Percentiles rank a stretch among this genome's conserved stretches.
phyloP scores from a whole-genome alignment of 1,140 invertebrate genomes.

The Drosophila sechellia region DNA sequence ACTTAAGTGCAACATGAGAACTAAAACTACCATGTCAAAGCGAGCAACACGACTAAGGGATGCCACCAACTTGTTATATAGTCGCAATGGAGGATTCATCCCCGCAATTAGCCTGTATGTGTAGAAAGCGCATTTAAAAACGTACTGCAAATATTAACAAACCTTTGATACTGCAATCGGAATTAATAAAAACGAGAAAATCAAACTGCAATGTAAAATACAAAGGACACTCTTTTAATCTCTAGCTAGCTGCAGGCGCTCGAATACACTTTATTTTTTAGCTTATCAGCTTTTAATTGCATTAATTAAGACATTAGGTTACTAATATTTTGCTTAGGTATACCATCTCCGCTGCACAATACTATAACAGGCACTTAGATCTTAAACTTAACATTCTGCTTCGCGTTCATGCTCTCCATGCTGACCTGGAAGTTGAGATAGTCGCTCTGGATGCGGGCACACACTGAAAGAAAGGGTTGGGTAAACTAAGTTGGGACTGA shows the following conservation, averaged over 20 bases:
- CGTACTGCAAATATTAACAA: conserved; percentile 47
- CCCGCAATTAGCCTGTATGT: conserved; percentile 65
- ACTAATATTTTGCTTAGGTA: conserved; percentile 10
- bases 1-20: conserved; percentile 48
- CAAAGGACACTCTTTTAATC: conserved; percentile 3
- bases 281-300: conserved; percentile 23
- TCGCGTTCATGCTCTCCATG: conserved; percentile 70
- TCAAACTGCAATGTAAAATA: conserved; percentile 65
- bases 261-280: not conserved
- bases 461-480: conserved; percentile 54
- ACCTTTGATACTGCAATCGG: conserved; percentile 69
- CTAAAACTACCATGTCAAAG: conserved; percentile 29
- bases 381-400: conserved; percentile 80
- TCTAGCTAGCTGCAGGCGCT: not conserved
- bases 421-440: conserved; percentile 69
- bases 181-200: conserved; percentile 55
- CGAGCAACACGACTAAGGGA: conserved; percentile 26
- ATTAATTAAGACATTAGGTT: conserved; percentile 2
- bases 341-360: conserved; percentile 10
- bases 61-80: conserved; percentile 48
- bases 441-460: conserved; percentile 71
- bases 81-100: conserved; percentile 61
- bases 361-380: conserved; percentile 56
- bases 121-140: conserved; percentile 71
- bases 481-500: conserved; percentile 1